Evolutionary conservation across 2,888 invertebrate genomes (phyloP), one percentile per base, ranked within the genome.

Genomic region (Spialia ferax): DNA sequence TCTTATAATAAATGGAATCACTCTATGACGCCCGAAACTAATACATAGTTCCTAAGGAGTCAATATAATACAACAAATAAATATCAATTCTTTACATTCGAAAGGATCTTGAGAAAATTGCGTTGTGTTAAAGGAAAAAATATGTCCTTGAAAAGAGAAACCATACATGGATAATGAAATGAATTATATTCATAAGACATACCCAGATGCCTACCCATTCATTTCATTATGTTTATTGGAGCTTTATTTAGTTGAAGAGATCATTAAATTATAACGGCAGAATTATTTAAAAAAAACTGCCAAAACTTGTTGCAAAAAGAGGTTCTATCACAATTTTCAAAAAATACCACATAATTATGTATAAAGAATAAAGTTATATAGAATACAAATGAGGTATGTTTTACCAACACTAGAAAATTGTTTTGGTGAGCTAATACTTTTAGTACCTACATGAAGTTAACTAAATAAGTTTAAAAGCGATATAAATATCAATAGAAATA

Each of bases 1-100:
- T 88, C 92, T 92, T 92, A 93, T 82, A 89, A 86, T 88, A 93
- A 92, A 93, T 93, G 93, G 93, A 93, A 93, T 93, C 93, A 88
- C 89, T 87, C 87, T 85, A 84, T 87, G 89, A 88, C 85, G 82
- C 83, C 83, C 81, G 86, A 87, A 83, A 85, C 85, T 79, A 83
- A 81, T n/a, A n/a, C n/a, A n/a, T 78, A 79, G 84, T 75, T 76
- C 63, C 76, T 74, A 73, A 71, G 73, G 70, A 86, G 86, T 88
- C 87, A 88, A 87, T 88, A 91, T 89, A 86, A 89, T 56, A 90
- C 88, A 91, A 84, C 29, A 74, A 75, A 77, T 64, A 67, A 68
- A 68, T 68, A 70, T 69, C 60, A 75, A 73, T 64, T 72, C 72
- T 54, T 50, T 55, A 74, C 67, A 72, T 69, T 71, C 69, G 50